Evolutionary conservation across 2,113 vertebrate genomes (phyloP), one percentile per base, ranked within the genome.

Genomic region (Melanocharis versteri): DNA sequence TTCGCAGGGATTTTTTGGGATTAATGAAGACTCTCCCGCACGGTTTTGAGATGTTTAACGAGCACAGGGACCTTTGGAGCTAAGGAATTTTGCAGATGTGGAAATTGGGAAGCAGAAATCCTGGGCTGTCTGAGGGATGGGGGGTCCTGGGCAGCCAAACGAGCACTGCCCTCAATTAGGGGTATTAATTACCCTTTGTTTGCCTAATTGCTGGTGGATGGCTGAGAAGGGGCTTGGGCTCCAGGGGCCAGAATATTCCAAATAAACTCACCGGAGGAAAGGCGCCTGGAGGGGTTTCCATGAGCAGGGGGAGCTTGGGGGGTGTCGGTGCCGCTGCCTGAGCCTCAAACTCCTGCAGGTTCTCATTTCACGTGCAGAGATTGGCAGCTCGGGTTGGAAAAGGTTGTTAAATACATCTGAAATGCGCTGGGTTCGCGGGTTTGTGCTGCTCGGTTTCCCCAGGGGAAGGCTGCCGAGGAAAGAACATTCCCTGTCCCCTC

Each of bases 321-420:
- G 13, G 15, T 22, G 31, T 6, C 0, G 0, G 19, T 57, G 60
- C 22, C 0, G 0, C 31, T 9, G 82, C 12, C 51, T 33, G 56
- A 68, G 61, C 62, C 45, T 80, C 13, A 10, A 54, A 19, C 39
- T 54, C 20, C 37, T 28, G 37, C 39, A 57, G 54, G 30, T 35
- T 40, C 79, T 65, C 7, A 0, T 88, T 80, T 57, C 20, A 4
- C 24, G 13, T 23, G 4, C 13, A 39, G 54, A 40, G 75, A 72
- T 58, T 65, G 84, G 39, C 66, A 51, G 71, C 39, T 76, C 12
- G 17, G 62, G 44, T 23, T 23, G 53, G 60, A 44, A 89, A 77
- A 75, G 30, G 83, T 15, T 45, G 39, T 84, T 85, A 72, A 76
- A 58, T 35, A 7, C 4, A 16, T 57, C 89, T 73, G 75, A 57